Evolutionary conservation across 2,888 invertebrate genomes (phyloP).

Genomic region (Drosophila kuntzei): DNA sequence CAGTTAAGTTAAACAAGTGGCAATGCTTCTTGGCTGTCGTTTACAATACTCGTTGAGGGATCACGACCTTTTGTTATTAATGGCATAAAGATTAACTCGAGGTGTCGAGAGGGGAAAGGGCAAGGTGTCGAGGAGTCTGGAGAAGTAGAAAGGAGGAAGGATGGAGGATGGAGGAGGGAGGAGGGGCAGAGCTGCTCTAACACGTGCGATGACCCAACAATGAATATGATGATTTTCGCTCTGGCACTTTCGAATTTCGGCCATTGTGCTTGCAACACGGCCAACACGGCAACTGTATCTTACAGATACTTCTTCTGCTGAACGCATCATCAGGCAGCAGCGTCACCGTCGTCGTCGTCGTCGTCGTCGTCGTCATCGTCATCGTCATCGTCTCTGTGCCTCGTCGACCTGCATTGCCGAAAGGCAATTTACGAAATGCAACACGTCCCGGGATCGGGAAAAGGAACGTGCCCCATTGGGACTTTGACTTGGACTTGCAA

Average conservation of each 20-base stretch:
- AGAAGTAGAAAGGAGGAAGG: no score
- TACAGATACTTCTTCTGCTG: slow-evolving; percentile 42
- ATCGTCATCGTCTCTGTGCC: slow-evolving; percentile 19
- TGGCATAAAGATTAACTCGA: slow-evolving; percentile 30
- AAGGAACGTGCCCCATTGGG: slow-evolving; percentile 25
- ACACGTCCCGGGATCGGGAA: slow-evolving; percentile 41
- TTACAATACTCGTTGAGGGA: slow-evolving; percentile 9
- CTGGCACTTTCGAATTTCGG: slow-evolving; percentile 45
- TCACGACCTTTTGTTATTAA: slow-evolving; percentile 38
- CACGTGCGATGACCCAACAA: slow-evolving; percentile 33
- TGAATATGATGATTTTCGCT: slow-evolving; percentile 41
- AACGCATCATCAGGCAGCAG: slow-evolving; percentile 35
- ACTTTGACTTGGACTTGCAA: slow-evolving; percentile 6
- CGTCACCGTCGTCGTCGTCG: slow-evolving; percentile 15
- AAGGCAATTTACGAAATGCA: slow-evolving; percentile 73
- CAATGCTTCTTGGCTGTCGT: slow-evolving; percentile 22
- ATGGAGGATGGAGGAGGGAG: background rate
- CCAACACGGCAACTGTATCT: slow-evolving; percentile 45
- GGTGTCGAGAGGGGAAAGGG: slow-evolving; percentile 5
- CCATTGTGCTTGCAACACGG: slow-evolving; percentile 42
- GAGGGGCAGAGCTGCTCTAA: slow-evolving; percentile 9
- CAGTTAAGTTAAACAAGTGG: slow-evolving; percentile 8
- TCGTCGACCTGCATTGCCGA: slow-evolving; percentile 53
- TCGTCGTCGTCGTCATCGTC: slow-evolving; percentile 10
- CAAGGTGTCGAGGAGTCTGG: background rate